Conservation (phyloP, 2,888 invertebrate species). For the Mesoligia furuncula region DNA sequence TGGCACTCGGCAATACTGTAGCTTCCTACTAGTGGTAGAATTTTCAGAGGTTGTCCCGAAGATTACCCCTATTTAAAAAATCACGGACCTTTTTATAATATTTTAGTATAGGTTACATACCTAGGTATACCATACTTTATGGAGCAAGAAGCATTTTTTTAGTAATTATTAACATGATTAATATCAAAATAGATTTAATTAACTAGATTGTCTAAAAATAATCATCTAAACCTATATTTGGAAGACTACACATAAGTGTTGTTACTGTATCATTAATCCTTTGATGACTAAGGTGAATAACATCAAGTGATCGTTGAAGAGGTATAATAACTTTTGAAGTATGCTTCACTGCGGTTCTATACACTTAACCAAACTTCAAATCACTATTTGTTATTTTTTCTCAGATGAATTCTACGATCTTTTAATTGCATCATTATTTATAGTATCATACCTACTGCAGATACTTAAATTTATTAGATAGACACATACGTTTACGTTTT, state of each 20-base stretch:
- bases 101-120: not conserved
- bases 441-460: not conserved
- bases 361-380: not conserved
- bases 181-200: not conserved
- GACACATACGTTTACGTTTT: not conserved
- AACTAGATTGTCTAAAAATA: not conserved
- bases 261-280: slow-evolving; percentile 2
- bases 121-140: not conserved
- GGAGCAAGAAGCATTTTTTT: no score
- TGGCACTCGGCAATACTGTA: not conserved
- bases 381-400: slow-evolving; percentile 9
- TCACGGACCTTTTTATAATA: not conserved
- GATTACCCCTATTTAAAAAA: not conserved
- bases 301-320: slow-evolving; percentile 38
- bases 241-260: not conserved
- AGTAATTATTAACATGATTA: not conserved
- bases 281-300: slow-evolving; percentile 50
- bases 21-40: not conserved
- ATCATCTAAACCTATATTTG: not conserved
- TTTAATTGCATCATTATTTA: not conserved
- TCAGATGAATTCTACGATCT: not conserved
- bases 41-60: not conserved
- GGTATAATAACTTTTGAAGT: slow-evolving; percentile 36
- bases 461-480: not conserved
- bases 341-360: not conserved